Base-by-base conservation (phyloP, 2,888 invertebrate genomes). In the Cerastis rubricosa region DNA sequence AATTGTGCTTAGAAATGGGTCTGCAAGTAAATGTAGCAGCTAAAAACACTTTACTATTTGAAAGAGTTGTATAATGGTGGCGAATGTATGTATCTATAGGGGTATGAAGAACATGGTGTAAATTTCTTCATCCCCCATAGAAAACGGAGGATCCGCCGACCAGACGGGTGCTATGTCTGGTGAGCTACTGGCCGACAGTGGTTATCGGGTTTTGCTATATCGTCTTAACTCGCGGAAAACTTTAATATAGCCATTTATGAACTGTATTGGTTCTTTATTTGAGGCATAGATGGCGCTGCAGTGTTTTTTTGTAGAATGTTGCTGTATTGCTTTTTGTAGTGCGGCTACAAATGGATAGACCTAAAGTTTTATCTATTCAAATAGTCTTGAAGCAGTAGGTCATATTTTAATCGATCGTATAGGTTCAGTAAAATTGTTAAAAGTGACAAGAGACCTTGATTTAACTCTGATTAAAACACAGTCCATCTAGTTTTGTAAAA, bases 1-100 rank as follows among this genome's bases (percentile, higher is more conserved):
- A 78, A 71, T 71, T 76, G 17, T 9, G 29, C 2, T 66, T n/a
- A 51, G 61, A 40, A 68, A 35, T 75, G 1, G 25, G 17, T 57
- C 40, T 11, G 54, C 14, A 14, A 65, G 65, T 51, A 51, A 51
- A 51, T 4, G 51, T 51, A 8, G 51, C 22, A 2, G 59, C 5
- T 5, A 19, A 9, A 35, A 61, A 61, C n/a, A 61, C 4, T 59
- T n/a, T 14, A 47, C 2, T 35, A 22, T 74, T 74, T 49, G n/a
- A 51, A 49, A 61, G 25, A 25, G 22, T 49, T 2, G 12, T 22
- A 74, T 8, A 61, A 29, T 59, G 2, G 25, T 17, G 8, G 7
- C 43, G 12, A 67, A 71, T 11, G 19, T 51, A 47, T 47, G 40
- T n/a, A n/a, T n/a, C n/a, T n/a, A n/a, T 8, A 40, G 40, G 6